Base-by-base conservation (phyloP, 2,888 invertebrate species). In the Ectemnius lituratus region DNA sequence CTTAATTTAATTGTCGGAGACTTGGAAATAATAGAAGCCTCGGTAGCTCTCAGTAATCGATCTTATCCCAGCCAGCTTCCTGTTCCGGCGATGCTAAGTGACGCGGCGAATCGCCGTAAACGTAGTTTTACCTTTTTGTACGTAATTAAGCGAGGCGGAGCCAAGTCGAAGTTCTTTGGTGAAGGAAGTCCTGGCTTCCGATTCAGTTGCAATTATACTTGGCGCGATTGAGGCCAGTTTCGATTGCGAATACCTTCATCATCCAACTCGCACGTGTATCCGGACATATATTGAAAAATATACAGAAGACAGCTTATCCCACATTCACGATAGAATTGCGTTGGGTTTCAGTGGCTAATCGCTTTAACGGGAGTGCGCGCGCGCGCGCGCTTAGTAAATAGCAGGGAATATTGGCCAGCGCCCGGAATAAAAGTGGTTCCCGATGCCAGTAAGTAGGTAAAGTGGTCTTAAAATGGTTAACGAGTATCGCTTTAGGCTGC, bases 401-500 rank as follows among this genome's bases (percentile, higher is more conserved):
- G 64, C 79, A 59, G 69, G 69, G 73, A 63, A 79, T 84, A 83
- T 82, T 67, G 76, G 78, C 68, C 73, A 81, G 62, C 77, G 70
- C 70, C 63, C 69, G 62, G 72, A 62, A 70, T 63, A 69, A 62
- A 71, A 69, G 66, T 62, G 67, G 65, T 60, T 11, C 67, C 62
- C 83, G 23, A 23, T 23, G 23, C 23, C 23, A 23, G 76, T 84
- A 85, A 81, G 37, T 37, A 37, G 8, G 37, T 37, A 37, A 37
- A 37, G 77, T 75, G 71, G 73, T 62, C 76, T 76, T 81, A 78
- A 85, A 81, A 75, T 65, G 78, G 78, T 80, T 84, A 83, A 84
- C 81, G 77, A 84, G 80, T 46, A 85, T 76, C 75, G 71, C 70
- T 77, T 67, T 70, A 73, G 76, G 70, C 62, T 75, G 70, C 60